Base-by-base conservation (phyloP, 2,797 vertebrate genomes). In the Molossus molossus region DNA sequence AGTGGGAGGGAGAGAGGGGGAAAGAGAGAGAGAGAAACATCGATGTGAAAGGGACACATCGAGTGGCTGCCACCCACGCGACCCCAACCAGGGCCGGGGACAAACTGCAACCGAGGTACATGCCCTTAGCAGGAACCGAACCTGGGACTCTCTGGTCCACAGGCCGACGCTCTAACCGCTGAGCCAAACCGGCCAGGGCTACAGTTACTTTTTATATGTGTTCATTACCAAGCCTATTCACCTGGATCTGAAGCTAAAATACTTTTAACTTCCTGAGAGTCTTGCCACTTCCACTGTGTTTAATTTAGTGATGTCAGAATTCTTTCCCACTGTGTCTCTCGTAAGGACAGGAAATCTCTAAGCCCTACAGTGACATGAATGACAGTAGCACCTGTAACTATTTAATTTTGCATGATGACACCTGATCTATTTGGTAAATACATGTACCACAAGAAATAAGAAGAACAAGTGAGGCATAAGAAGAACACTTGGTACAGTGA, bases 311-410 rank as follows among this genome's bases (percentile, higher is more conserved):
- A 91, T 60, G 17, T 60, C 50, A 90, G 65, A 64, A 62, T 76
- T 76, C 29, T 60, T 79, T 93, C 89, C 77, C 37, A 69, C 4
- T 65, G 60, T 81, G 37, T 82, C 40, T 87, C 29, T 90, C 70
- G 57, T 92, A 90, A 94, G 13, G 72, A 58, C 17, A 84, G 1
- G 17, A 77, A 69, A 37, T 87, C 72, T 81, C 90, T 90, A 94
- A 85, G 9, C 3, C 6, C 57, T 86, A 50, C 33, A 15, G 48
- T 81, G 33, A 21, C 48, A 64, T n/a, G 64, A 67, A 5, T 29
- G n/a, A 73, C 29, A 73, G 25, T 73, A 88, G 81, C 95, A 75
- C 18, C 70, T 80, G 6, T 82, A 87, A 86, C 1, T 81, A 82
- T 57, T 91, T 69, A 70, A 85, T 86, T 80, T 85, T 91, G 67